Evolutionary conservation across 2,113 vertebrate species (phyloP).

Genomic region (Furnarius figulus): DNA sequence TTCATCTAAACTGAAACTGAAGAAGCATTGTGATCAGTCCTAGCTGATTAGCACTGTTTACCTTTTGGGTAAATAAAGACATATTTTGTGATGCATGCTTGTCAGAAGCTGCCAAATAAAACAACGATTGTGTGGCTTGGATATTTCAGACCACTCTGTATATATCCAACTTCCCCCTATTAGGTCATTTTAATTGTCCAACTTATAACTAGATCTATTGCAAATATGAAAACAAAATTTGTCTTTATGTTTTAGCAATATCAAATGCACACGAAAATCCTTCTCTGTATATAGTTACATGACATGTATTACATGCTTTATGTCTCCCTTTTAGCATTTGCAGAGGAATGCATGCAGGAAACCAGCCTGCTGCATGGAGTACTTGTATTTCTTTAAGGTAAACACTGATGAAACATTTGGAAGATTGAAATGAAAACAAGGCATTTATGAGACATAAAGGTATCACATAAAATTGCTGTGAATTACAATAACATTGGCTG

Average conservation of each 20-base stretch:
- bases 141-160: slow-evolving; percentile 1
- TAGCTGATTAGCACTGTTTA: slow-evolving; percentile 36
- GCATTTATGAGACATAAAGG: slow-evolving; percentile 67
- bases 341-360: slow-evolving; percentile 30
- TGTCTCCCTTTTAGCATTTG: not conserved
- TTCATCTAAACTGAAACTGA: slow-evolving; percentile 49
- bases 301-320: not conserved
- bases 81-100: slow-evolving; percentile 4
- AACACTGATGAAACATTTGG: slow-evolving; percentile 53
- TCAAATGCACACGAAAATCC: not conserved
- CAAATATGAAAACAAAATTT: slow-evolving; percentile 47
- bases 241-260: slow-evolving; percentile 28
- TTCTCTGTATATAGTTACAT: slow-evolving; percentile 20
- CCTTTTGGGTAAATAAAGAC: slow-evolving; percentile 47
- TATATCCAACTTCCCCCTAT: not conserved
- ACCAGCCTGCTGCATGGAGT: not conserved
- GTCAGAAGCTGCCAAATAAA: slow-evolving; percentile 51
- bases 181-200: not conserved
- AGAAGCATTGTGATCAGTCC: slow-evolving; percentile 21
- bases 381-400: slow-evolving; percentile 57
- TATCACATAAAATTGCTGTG: slow-evolving; percentile 67
- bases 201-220: not conserved
- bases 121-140: slow-evolving; percentile 28
- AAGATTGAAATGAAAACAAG: slow-evolving; percentile 66
- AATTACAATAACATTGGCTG: slow-evolving; percentile 67